Evolutionary conservation across 2,797 vertebrate species (phyloP).

Genomic region (Malacoraja senta): DNA sequence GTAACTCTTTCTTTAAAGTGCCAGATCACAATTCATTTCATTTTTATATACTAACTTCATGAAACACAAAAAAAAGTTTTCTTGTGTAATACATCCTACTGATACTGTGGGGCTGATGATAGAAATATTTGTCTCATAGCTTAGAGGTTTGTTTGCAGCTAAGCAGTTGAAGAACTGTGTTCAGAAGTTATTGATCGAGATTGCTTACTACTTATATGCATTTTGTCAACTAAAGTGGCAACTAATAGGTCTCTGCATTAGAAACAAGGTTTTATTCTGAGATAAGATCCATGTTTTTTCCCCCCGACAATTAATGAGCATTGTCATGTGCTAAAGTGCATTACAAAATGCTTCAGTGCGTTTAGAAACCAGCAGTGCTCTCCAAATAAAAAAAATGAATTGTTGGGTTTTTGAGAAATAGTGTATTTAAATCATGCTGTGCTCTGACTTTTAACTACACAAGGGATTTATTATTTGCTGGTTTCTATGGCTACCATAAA

Average conservation of each 20-base stretch:
- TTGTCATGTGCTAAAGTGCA: not conserved
- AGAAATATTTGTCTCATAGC: not conserved
- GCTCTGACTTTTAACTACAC: not conserved
- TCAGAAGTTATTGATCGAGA: not conserved
- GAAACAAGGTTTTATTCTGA: slow-evolving; percentile 13
- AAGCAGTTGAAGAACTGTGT: not conserved
- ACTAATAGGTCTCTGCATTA: not conserved
- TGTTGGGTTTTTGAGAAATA: not conserved
- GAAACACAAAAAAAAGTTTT: not conserved
- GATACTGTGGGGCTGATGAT: not conserved
- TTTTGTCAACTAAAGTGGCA: slow-evolving; percentile 24
- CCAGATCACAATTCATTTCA: not conserved
- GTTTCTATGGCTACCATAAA: not conserved
- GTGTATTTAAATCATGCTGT: not conserved
- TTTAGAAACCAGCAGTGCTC: not conserved
- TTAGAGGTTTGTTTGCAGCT: not conserved
- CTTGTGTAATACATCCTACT: not conserved
- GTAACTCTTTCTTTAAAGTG: not conserved
- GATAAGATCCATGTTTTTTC: not conserved
- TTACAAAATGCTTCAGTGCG: not conserved
- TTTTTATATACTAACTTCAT: not conserved
- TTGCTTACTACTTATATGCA: not conserved
- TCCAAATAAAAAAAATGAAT: not conserved
- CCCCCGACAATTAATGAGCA: not conserved
- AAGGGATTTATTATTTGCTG: not conserved